Evolutionary conservation across 2,113 vertebrate genomes (phyloP).

Genomic region (Poecile atricapillus): DNA sequence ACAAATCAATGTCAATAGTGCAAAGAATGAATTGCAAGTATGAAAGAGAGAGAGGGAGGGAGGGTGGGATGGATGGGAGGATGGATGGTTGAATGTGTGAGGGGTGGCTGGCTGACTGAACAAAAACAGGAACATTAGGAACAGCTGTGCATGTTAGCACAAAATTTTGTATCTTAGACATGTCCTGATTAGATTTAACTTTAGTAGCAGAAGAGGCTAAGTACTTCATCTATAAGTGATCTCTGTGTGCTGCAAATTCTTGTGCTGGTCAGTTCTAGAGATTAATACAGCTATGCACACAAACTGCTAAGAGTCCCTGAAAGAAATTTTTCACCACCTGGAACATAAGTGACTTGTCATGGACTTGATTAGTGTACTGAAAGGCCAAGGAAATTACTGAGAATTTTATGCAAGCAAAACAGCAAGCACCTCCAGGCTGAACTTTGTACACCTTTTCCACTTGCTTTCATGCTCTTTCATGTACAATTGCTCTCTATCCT

Average conservation of each 20-base stretch:
- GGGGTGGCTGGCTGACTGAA: background rate
- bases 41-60: background rate
- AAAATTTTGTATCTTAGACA: background rate
- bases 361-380: background rate
- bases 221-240: background rate
- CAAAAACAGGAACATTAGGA: background rate
- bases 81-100: background rate
- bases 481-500: background rate
- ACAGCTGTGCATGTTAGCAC: background rate
- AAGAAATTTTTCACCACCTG: background rate
- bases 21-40: constrained; percentile 54
- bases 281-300: background rate
- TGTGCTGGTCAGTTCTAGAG: background rate
- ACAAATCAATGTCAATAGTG: constrained; percentile 63
- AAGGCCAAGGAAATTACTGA: background rate
- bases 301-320: background rate
- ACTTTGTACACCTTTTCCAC: background rate
- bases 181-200: background rate
- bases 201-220: background rate
- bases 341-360: background rate
- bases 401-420: background rate
- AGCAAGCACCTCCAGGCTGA: background rate
- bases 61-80: background rate
- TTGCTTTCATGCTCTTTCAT: background rate
- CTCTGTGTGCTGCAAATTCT: background rate